Base-by-base conservation (phyloP, 2,797 vertebrate genomes). In the Cossypha niveicapilla region DNA sequence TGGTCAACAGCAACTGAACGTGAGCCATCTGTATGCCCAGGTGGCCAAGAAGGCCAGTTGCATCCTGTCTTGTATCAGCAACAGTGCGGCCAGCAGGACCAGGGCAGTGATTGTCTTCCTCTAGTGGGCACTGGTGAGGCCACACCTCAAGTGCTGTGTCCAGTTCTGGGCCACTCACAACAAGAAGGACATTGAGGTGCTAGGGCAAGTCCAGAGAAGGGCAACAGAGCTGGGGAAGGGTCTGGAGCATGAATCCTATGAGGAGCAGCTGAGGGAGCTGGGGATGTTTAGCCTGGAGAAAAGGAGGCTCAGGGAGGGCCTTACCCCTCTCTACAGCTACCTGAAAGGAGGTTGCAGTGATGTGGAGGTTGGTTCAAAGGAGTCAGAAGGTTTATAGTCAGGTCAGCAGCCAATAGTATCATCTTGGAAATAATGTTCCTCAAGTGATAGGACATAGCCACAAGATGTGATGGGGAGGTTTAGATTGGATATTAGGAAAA, bases 221-320 rank as follows among this genome's bases (percentile, higher is more conserved):
- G 15, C 34, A 51, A 0, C 1, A 1, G 41, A 88, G 18, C 22
- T 67, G 35, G 11, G 2, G 25, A n/a, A 42, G 30, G 25, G 3
- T 74, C 47, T 42, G 30, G 10, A 34, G 19, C n/a, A 28, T 41
- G 54, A 1, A 1, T n/a, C 41, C 25, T 7, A 1, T 54, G 27
- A 5, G 70, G 35, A 61, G 28, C 23, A 10, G 18, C 37, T 7
- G 53, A 45, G 9, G 34, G 27, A 41, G 35, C 48, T 50, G 32
- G 24, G 5, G 1, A 1, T 39, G 28, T 70, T 70, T 11, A 44
- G 4, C 14, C 35, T 50, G 50, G 17, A 39, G 32, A 57, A 39
- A 16, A 34, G 17, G 50, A 75, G 9, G 17, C 28, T 76, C 17
- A 9, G 14, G 7, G 11, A 34, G 9, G 27, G 18, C 48, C 22